Percentiles rank a stretch among this genome's conserved stretches.
phyloP scores from a whole-genome alignment of 92 coral and sea anemone genomes.

The Parazoanthus atlanticus region DNA sequence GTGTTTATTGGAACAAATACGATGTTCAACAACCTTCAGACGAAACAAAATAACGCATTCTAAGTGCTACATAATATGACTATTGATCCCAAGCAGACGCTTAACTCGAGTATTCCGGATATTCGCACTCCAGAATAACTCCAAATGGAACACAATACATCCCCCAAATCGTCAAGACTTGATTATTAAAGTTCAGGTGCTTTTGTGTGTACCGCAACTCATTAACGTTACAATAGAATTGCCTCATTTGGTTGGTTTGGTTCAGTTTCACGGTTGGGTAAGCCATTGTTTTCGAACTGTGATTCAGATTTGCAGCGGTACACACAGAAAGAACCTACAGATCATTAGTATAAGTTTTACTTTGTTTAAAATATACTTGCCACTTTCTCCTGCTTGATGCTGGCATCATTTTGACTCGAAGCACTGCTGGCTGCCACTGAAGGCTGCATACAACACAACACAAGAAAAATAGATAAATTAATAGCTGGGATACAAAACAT shows the following conservation, averaged over 20 bases:
- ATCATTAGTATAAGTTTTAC: not conserved
- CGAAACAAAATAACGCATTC: not conserved
- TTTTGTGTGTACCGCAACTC: no score
- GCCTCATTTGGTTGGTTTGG: no score
- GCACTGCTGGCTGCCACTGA: slow-evolving; percentile 44
- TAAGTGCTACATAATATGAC: no score
- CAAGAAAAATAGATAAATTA: not conserved
- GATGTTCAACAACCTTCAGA: not conserved
- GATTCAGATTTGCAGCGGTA: not conserved
- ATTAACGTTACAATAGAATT: no score
- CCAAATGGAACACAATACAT: not conserved
- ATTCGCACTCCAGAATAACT: not conserved
- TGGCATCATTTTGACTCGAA: slow-evolving; percentile 51
- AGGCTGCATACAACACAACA: slow-evolving; percentile 16
- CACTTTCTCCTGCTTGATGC: slow-evolving; percentile 70
- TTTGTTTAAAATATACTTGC: slow-evolving; percentile 43
- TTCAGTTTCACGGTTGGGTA: no score
- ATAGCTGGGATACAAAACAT: not conserved
- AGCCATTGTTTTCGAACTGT: no score
- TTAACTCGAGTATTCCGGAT: not conserved
- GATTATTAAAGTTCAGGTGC: no score
- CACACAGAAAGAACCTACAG: no score
- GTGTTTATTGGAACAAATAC: not conserved
- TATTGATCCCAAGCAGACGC: no score
- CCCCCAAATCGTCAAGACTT: no score